A percentile compares a stretch with the other conserved stretches of the same genome.
phyloP scores from a whole-genome alignment of 2,888 invertebrate species.

The Oscheius onirici region DNA sequence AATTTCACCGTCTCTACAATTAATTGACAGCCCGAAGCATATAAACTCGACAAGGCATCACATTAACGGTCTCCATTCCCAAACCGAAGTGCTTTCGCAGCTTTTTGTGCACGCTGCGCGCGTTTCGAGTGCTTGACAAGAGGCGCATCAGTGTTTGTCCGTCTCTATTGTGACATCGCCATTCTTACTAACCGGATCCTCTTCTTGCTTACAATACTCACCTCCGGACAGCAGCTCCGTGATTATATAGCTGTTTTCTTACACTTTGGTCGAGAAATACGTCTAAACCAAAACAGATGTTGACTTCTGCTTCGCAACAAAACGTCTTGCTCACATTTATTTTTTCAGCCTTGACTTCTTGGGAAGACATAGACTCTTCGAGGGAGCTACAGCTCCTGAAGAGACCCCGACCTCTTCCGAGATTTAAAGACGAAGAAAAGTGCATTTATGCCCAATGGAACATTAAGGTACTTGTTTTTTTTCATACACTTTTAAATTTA shows the following conservation, averaged over 20 bases:
- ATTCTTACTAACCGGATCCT: conserved; percentile 30
- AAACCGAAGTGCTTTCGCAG: conserved; percentile 29
- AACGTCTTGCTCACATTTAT: not conserved
- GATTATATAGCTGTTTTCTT: no score
- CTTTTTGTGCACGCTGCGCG: conserved; percentile 31
- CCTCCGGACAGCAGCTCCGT: not conserved
- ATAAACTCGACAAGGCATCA: conserved; percentile 12
- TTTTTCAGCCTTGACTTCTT: conserved; percentile 20
- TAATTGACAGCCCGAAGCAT: not conserved
- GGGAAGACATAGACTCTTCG: conserved; percentile 7
- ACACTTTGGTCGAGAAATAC: no score
- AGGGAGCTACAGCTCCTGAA: conserved; percentile 52
- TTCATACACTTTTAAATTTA: conserved; percentile 2
- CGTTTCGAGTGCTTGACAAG: conserved; percentile 32
- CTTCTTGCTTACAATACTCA: conserved; percentile 26
- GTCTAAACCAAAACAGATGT: conserved; percentile 9
- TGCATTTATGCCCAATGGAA: conserved; percentile 59
- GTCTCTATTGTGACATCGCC: conserved; percentile 29
- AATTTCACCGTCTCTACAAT: not conserved
- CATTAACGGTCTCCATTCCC: conserved; percentile 24
- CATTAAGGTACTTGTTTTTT: conserved; percentile 43
- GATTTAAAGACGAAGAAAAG: conserved; percentile 51
- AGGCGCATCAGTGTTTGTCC: conserved; percentile 31
- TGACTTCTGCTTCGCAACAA: conserved; percentile 2
- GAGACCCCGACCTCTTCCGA: conserved; percentile 55